Evolutionary conservation across 2,797 vertebrate species (phyloP), one percentile per base, ranked within the genome.

Genomic region (Anas georgica): DNA sequence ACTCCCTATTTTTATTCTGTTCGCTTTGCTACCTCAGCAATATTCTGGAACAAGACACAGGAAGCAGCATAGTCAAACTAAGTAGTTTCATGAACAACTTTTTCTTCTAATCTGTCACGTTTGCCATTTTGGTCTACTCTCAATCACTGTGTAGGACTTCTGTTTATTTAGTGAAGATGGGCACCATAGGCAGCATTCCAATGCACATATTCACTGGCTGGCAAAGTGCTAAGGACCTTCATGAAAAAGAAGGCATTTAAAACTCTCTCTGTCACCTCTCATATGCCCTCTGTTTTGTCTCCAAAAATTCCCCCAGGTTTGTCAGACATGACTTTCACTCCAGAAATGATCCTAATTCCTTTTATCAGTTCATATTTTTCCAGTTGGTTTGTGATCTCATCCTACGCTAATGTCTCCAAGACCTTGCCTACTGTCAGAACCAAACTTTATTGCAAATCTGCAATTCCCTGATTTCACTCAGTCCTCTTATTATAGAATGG

Each of bases 361-460:
- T 82, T 89, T 84, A 94, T 94, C 86, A 94, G 83, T 75, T 96
- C 25, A 12, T 90, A 95, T 79, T 94, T 95, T 92, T 95, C 92
- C 93, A 95, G 95, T 86, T 94, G 92, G 94, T 87, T 84, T 64
- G 56, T 92, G 97, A 90, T 93, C 94, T 95, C 96, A 97, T 96
- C 59, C 58, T 89, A 88, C 68, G 21, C 62, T 94, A 92, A 93
- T 93, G 82, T 78, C 84, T 96, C 90, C 82, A 92, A 88, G 82
- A 93, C 54, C 33, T 95, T 91, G 70, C 43, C 67, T 96, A 87
- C 94, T 91, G 94, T 95, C 95, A 96, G 90, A 96, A 90, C 43
- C 86, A 67, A 95, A 92, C 76, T 95, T 97, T 95, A 96, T 90
- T 96, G 90, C 90, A 90, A 92, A 87, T 25, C 77, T 83, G 46